Evolutionary conservation across 2,797 vertebrate species (phyloP).

Genomic region (Myotis pilosus): DNA sequence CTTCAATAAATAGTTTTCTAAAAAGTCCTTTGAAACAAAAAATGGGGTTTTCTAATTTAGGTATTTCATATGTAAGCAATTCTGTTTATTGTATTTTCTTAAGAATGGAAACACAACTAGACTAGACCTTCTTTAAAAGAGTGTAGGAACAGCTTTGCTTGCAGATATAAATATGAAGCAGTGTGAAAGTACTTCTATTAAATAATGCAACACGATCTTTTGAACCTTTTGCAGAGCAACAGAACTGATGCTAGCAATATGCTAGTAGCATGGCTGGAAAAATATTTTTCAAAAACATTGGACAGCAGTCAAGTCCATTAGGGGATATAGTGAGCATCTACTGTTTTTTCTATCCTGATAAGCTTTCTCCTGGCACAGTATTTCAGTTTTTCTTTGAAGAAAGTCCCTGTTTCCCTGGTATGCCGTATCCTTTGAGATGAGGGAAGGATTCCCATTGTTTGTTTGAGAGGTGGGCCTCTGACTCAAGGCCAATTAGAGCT

Average conservation of each 20-base stretch:
- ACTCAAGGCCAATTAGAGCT: background rate
- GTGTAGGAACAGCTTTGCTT: background rate
- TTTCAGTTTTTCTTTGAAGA: slow-evolving; percentile 17
- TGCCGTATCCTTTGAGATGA: background rate
- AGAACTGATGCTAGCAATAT: background rate
- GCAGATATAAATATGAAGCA: background rate
- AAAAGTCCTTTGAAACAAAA: slow-evolving; percentile 18
- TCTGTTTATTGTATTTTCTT: slow-evolving; percentile 20
- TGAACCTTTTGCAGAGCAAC: slow-evolving; percentile 1
- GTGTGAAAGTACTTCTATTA: slow-evolving; percentile 1
- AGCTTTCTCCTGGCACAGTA: background rate
- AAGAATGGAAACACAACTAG: slow-evolving; percentile 17
- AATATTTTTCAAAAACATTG: background rate
- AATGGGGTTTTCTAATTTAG: slow-evolving; percentile 11
- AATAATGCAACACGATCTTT: slow-evolving; percentile 5
- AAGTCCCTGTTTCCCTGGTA: background rate
- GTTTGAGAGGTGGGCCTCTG: background rate
- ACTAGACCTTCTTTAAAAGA: background rate
- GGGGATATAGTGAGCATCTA: background rate
- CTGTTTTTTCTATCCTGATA: background rate
- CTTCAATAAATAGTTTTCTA: slow-evolving; percentile 16
- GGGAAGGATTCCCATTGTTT: background rate
- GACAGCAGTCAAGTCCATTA: slow-evolving; percentile 40
- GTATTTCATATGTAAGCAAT: slow-evolving; percentile 41
- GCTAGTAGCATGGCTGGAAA: background rate